Base-by-base conservation (phyloP, 92 coral and sea anemone genomes). In the Porites divaricata region DNA sequence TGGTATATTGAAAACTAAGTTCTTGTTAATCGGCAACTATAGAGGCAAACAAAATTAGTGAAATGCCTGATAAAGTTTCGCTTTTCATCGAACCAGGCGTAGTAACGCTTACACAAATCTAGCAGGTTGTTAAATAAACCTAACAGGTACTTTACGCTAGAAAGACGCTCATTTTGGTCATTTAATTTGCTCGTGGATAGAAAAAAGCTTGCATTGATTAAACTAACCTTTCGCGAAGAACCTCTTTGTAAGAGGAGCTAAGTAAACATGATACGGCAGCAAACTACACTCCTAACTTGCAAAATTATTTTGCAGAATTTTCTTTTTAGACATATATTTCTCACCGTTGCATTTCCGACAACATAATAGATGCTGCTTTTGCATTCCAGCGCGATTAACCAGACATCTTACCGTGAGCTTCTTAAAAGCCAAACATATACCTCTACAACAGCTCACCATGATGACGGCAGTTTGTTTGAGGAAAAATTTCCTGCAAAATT, bases 291-390 rank as follows among this genome's bases (percentile, higher is more conserved):
- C 52, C 6, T 35, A 35, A 35, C 45, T 35, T 35, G 45, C 4
- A 35, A 35, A 35, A 35, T 35, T 35, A 35, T 0, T 35, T 35
- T 4, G 45, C 45, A 35, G 45, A 35, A 35, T 35, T 35, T 35
- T 6, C 45, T 35, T 35, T 35, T 35, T 35, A 35, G 45, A 35
- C 45, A 4, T 35, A 35, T 35, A 9, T 51, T 19, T 15, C 86
- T 72, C 26, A 82, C 86, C 86, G 25, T 63, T 82, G 79, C 86
- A 82, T 73, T 62, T 48, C 7, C 86, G 86, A 10, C 86, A 82
- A 11, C 79, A 48, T 0, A 82, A 62, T 41, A 82, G 12, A 23
- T 72, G 86, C 0, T 50, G 15, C 66, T 50, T 82, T 69, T 82
- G 86, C 72, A 82, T 21, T 20, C 86, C 79, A 2, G 71, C 56